Conservation (phyloP, 2,797 vertebrate species). For the Alca torda region DNA sequence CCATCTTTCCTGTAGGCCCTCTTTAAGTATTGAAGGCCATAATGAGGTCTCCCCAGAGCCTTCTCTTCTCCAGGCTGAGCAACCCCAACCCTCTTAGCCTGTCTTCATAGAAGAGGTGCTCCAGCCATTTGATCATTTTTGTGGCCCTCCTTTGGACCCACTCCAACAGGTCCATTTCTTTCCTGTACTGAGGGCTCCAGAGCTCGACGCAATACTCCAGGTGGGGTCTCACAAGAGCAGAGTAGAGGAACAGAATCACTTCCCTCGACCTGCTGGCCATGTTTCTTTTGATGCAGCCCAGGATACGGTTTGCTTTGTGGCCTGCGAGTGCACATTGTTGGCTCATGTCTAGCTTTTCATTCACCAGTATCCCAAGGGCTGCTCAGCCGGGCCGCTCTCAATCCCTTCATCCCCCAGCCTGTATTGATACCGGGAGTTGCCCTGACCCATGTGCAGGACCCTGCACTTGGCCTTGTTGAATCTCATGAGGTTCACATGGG, state of each 20-base stretch:
- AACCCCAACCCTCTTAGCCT: neutral
- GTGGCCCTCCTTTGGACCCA: neutral
- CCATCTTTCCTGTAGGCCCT: neutral
- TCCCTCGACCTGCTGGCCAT: neutral
- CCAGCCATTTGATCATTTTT: neutral
- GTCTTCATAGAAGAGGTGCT: neutral
- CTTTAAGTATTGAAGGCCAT: neutral
- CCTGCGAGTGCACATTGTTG: neutral
- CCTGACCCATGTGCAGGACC: neutral
- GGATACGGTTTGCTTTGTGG: neutral
- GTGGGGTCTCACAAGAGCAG: neutral
- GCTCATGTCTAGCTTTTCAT: neutral
- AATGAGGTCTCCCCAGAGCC: neutral
- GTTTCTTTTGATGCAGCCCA: neutral
- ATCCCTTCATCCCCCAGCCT: neutral
- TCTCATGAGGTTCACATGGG: neutral
- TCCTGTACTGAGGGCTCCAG: neutral
- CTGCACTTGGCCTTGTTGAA: neutral
- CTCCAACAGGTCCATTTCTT: neutral
- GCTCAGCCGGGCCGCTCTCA: neutral
- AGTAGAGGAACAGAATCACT: neutral
- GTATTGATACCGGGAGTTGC: neutral
- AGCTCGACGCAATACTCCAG: neutral
- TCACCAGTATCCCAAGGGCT: neutral
- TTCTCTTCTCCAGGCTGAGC: neutral